Conservation (phyloP, 2,888 invertebrate species). For the Drosophila mercatorum region DNA sequence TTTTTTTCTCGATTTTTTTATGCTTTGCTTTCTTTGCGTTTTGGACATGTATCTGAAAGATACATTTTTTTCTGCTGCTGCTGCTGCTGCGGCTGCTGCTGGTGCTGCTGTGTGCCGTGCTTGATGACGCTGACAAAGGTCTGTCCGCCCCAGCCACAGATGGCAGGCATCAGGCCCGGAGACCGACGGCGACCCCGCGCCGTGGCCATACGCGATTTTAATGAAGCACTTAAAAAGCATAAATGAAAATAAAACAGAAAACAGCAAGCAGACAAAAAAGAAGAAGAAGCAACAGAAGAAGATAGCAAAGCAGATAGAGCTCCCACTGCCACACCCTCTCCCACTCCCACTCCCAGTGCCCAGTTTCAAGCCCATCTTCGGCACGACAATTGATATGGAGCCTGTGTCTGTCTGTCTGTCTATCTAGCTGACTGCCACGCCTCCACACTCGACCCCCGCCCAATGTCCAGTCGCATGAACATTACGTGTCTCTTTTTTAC, state of each 20-base stretch:
- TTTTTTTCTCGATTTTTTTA: constrained; percentile 43
- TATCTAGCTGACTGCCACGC: constrained; percentile 17
- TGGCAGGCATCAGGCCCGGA: constrained; percentile 15
- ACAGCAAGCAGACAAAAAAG: constrained; percentile 31
- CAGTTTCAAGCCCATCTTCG: constrained; percentile 64
- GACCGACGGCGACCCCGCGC: constrained; percentile 43
- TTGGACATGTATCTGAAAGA: constrained; percentile 76
- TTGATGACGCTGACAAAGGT: constrained; percentile 79
- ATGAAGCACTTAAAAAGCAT: constrained; percentile 81
- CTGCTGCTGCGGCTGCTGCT: constrained; percentile 1
- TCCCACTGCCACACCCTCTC: not conserved
- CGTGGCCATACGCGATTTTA: constrained; percentile 75
- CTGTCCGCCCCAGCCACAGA: constrained; percentile 55
- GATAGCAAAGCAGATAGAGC: constrained; percentile 17
- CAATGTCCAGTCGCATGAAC: constrained; percentile 31
- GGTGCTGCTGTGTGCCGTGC: constrained; percentile 54
- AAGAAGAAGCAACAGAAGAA: no score
- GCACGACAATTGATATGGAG: constrained; percentile 79
- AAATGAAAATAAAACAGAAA: constrained; percentile 75
- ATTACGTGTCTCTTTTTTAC: constrained; percentile 53
- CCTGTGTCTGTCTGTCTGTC: constrained; percentile 33
- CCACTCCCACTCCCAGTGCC: not conserved
- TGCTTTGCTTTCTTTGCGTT: constrained; percentile 73
- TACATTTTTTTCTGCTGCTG: constrained; percentile 56
- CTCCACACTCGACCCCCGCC: not conserved